These are phyloP conservation scores for Kobus ellipsiprymnus DNA, from an alignment of 2,113 vertebrate species.

Conservation along the genomic window DNA sequence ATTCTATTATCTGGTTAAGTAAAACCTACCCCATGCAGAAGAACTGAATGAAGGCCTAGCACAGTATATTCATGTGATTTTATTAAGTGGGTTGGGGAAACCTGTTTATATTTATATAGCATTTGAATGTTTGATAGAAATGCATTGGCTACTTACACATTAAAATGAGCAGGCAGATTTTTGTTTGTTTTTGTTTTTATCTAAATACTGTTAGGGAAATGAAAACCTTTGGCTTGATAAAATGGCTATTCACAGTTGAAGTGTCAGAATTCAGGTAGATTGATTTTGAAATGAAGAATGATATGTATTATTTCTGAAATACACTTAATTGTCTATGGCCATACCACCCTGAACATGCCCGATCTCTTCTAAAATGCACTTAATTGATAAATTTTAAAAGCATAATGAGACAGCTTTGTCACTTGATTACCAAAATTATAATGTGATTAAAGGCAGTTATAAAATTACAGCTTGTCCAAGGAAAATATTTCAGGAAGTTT, in stretches of 20 bases:
- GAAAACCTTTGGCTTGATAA: conserved; percentile 41
- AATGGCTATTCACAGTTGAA: background rate
- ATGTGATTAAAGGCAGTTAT: background rate
- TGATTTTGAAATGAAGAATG: conserved; percentile 36
- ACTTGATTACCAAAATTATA: background rate
- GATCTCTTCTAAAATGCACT: conserved; percentile 2
- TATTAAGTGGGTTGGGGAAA: conserved; percentile 38
- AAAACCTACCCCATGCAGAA: conserved; percentile 46
- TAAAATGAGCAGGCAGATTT: background rate
- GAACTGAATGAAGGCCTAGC: conserved; percentile 30
- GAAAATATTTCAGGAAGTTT: background rate
- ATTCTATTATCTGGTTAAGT: conserved; percentile 75
- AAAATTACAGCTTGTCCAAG: background rate
- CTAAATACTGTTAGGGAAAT: conserved; percentile 33
- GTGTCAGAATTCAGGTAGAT: conserved; percentile 52
- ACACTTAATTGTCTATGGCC: background rate
- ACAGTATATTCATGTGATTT: background rate
- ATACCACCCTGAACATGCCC: background rate
- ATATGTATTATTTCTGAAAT: conserved; percentile 46
- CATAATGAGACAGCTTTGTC: conserved; percentile 6
- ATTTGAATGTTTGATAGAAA: conserved; percentile 2
- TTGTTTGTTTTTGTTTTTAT: background rate
- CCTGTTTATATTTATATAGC: background rate
- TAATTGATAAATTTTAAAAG: conserved; percentile 18
- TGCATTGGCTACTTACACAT: background rate